A percentile compares a stretch with the other conserved stretches of the same genome.
These are phyloP conservation scores for Lutraria lutraria DNA, from an alignment of 2,888 invertebrate species.

Conservation along the genomic window DNA sequence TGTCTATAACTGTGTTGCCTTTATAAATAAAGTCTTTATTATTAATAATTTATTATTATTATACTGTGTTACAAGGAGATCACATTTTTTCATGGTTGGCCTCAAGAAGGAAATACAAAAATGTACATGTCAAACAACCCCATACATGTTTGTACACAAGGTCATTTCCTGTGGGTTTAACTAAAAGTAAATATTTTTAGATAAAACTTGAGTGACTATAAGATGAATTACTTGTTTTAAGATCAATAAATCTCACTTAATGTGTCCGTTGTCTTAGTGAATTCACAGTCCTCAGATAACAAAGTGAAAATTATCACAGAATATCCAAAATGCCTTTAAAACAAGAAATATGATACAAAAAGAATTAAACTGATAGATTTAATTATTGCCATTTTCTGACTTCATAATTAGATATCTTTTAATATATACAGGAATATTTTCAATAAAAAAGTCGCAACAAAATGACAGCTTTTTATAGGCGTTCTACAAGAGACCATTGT, in stretches of 20 bases:
- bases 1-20: too few species aligned
- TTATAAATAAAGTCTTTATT: too few species aligned
- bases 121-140: not conserved
- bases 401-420: too few species aligned
- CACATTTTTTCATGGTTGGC: too few species aligned
- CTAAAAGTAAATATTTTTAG: constrained; percentile 18
- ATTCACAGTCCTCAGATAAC: constrained; percentile 7
- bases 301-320: not conserved
- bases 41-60: too few species aligned
- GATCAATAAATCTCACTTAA: constrained; percentile 23
- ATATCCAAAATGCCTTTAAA: not conserved
- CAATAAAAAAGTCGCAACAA: too few species aligned
- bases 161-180: constrained; percentile 27
- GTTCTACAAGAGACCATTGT: too few species aligned
- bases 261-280: not conserved
- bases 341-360: not conserved
- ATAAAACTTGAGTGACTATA: not conserved
- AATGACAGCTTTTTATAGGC: too few species aligned
- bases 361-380: not conserved
- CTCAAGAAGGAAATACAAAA: not conserved
- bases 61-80: too few species aligned
- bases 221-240: not conserved
- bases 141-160: not conserved
- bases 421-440: too few species aligned
- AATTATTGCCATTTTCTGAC: too few species aligned